Conservation (phyloP, 2,888 invertebrate genomes). For the Schizotus pectinicornis region DNA sequence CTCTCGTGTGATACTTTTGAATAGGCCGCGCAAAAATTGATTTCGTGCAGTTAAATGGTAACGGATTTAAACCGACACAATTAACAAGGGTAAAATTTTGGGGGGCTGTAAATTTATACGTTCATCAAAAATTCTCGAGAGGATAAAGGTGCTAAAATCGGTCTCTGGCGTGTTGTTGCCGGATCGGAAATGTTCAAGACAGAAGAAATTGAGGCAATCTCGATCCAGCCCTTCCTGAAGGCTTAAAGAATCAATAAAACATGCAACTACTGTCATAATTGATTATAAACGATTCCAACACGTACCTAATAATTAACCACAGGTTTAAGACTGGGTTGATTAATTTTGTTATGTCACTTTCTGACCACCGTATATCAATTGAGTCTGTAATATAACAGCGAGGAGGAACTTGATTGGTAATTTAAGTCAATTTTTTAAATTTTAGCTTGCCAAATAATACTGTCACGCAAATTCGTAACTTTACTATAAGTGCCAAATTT, state of each 20-base stretch:
- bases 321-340: too few relatives aligned
- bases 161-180: conserved; percentile 14
- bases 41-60: conserved; percentile 13
- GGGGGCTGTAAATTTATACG: conserved; percentile 9
- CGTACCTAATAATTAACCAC: background rate
- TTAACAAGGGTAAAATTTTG: conserved; percentile 18
- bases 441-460: too few relatives aligned
- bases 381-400: too few relatives aligned
- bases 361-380: too few relatives aligned
- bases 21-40: conserved; percentile 8
- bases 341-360: too few relatives aligned
- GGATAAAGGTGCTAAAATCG: conserved; percentile 10
- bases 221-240: conserved; percentile 7
- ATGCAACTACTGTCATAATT: conserved; percentile 2
- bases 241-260: conserved; percentile 7
- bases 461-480: too few relatives aligned
- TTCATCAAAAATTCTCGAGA: conserved; percentile 20
- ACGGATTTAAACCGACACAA: conserved; percentile 15
- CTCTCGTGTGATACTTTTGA: background rate
- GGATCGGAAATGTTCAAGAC: background rate
- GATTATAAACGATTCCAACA: background rate
- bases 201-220: background rate
- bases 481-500: too few relatives aligned
- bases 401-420: too few relatives aligned
- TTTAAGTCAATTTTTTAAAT: too few relatives aligned